Base-by-base conservation (phyloP, 2,113 vertebrate species). In the Dinomys branickii region DNA sequence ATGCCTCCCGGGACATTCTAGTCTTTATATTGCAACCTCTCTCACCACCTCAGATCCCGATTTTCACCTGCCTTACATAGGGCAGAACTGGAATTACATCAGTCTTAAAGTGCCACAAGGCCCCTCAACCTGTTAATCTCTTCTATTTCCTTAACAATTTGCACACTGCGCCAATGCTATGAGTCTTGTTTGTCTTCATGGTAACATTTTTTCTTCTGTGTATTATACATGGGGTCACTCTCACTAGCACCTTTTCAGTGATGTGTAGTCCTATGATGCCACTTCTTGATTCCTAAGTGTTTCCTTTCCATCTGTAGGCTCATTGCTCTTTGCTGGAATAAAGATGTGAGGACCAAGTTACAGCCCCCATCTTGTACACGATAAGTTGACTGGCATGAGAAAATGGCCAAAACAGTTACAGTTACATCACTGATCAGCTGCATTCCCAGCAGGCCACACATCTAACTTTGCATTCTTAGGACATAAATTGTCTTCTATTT, bases 81-180 rank as follows among this genome's bases (percentile, higher is more conserved):
- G 11, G 8, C 73, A 28, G 13, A 3, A 22, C 58, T 73, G 1
- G 8, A 83, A 67, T 67, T 33, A 30, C 61, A 61, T 14, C 78
- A 19, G 7, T 24, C 30, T 84, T 33, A 83, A 56, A 58, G 56
- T n/a, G 22, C 22, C 35, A 47, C 16, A 11, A 28, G 2, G 52
- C 8, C 16, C 69, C 41, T 28, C 16, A 54, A 6, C 0, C 16
- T 26, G 3, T 69, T 89, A 17, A 88, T 8, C 19, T 5, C 20
- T 82, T 7, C 26, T 9, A 2, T 47, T 67, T 35, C 9, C 24
- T 67, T 58, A 30, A 30, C 54, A 73, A 85, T 69, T 80, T 1
- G 1, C 0, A 24, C 9, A 2, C 1, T 16, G 41, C 2, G n/a
- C 26, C 19, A 41, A 17, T 19, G n/a, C 19, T 71, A 2, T 30